These are phyloP conservation scores for Neolamprologus kungweensis DNA, from an alignment of 2,113 vertebrate genomes.

Conservation along the genomic window DNA sequence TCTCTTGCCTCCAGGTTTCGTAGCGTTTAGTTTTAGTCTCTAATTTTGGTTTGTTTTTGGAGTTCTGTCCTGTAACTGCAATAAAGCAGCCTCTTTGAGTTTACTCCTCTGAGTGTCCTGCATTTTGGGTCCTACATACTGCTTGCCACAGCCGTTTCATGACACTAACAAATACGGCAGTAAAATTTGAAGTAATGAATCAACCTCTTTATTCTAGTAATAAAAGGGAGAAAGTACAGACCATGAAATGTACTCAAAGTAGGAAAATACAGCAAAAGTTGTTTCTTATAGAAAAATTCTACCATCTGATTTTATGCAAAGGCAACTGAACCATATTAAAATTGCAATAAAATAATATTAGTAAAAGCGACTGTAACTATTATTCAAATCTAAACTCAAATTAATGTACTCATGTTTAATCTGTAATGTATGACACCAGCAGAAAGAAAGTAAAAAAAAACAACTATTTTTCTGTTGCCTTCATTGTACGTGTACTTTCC, in stretches of 20 bases:
- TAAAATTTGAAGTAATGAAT: neutral
- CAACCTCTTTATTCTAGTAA: neutral
- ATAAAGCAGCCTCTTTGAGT: neutral
- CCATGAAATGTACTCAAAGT: neutral
- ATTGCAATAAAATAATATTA: neutral
- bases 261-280: neutral
- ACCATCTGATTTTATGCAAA: neutral
- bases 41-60: neutral
- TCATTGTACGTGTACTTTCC: neutral
- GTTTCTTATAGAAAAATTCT: neutral
- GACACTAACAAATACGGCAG: neutral
- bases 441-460: neutral
- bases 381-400: neutral
- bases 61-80: neutral
- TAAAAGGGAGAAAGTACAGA: neutral
- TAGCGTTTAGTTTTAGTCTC: accelerated
- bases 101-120: neutral
- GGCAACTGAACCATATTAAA: neutral
- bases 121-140: neutral
- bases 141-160: neutral
- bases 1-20: neutral
- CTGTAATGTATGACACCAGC: neutral
- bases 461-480: accelerated
- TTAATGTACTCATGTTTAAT: neutral
- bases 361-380: neutral